A percentile compares a stretch with the other conserved stretches of the same genome.
Conservation (phyloP, 2,113 vertebrate species). For the Petroica traversi region DNA sequence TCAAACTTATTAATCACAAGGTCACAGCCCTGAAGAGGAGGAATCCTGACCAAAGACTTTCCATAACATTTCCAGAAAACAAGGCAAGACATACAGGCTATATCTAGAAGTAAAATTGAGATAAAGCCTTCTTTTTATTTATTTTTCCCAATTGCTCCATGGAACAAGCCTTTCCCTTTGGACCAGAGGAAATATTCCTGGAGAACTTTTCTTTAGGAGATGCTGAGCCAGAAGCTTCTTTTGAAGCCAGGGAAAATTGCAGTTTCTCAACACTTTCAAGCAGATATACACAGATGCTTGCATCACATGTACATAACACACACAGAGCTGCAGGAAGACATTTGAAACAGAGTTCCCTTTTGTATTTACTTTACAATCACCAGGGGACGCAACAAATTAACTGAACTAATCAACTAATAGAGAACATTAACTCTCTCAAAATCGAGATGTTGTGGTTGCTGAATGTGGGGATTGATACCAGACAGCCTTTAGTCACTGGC, state of each 20-base stretch:
- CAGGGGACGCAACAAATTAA: slow-evolving; percentile 54
- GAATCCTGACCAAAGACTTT: not conserved
- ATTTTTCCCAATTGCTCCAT: not conserved
- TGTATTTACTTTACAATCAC: slow-evolving; percentile 46
- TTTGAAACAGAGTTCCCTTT: not conserved
- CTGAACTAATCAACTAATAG: slow-evolving; percentile 58
- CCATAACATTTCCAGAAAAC: not conserved
- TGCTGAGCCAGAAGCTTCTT: not conserved
- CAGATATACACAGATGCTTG: fast-evolving
- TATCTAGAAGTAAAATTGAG: not conserved
- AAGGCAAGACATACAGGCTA: not conserved
- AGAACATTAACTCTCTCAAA: slow-evolving; percentile 38
- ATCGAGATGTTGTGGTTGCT: not conserved
- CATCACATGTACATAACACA: not conserved
- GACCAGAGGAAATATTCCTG: not conserved
- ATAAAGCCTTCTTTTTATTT: not conserved
- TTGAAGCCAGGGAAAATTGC: not conserved
- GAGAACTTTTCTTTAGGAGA: not conserved
- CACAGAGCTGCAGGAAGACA: slow-evolving; percentile 1
- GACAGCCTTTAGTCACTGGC: slow-evolving; percentile 1
- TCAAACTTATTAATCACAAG: not conserved
- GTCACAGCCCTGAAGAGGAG: not conserved
- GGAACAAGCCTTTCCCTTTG: not conserved
- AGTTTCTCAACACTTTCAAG: not conserved
- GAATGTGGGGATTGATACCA: slow-evolving; percentile 32